Percentiles rank a stretch among this genome's conserved stretches.
These are phyloP conservation scores for Tetragnatha montana DNA, from an alignment of 2,888 invertebrate genomes.

Conservation along the genomic window DNA sequence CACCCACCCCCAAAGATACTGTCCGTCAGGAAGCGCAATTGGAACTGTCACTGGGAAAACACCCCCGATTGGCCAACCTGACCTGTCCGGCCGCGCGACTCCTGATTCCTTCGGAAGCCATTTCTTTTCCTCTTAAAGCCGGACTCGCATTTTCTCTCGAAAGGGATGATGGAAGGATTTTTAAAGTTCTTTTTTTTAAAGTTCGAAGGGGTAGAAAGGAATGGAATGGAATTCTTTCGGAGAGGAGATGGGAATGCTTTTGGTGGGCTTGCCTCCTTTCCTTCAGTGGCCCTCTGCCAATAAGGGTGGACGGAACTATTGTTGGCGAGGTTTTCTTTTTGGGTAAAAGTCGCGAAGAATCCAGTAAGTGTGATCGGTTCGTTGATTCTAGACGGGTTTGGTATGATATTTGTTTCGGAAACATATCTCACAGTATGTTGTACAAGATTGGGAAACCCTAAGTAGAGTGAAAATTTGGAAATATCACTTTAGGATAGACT, in stretches of 20 bases:
- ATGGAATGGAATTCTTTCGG: conserved; percentile 23
- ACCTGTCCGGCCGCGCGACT: conserved; percentile 20
- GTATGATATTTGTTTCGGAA: too few relatives aligned
- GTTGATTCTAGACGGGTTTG: too few relatives aligned
- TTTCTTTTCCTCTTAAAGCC: conserved; percentile 24
- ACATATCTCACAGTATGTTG: too few relatives aligned
- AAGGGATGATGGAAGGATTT: conserved; percentile 17
- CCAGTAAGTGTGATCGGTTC: too few relatives aligned
- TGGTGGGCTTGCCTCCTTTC: background rate
- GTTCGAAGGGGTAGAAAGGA: conserved; percentile 1
- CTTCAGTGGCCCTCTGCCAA: background rate
- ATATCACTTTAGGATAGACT: too few relatives aligned
- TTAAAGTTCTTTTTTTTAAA: conserved; percentile 17
- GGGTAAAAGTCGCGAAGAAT: too few relatives aligned
- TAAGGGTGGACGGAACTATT: background rate
- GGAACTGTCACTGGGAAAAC: conserved; percentile 60
- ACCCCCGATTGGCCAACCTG: conserved; percentile 58
- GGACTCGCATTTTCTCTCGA: conserved; percentile 37
- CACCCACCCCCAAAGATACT: conserved; percentile 25
- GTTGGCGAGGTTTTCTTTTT: too few relatives aligned
- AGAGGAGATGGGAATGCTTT: conserved; percentile 1
- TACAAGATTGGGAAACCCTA: too few relatives aligned
- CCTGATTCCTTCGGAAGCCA: background rate
- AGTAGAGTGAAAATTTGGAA: too few relatives aligned
- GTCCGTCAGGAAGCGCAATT: conserved; percentile 46